Percentiles rank a stretch among this genome's conserved stretches.
phyloP scores from a whole-genome alignment of 2,113 vertebrate genomes.

The Myotis lucifugus region DNA sequence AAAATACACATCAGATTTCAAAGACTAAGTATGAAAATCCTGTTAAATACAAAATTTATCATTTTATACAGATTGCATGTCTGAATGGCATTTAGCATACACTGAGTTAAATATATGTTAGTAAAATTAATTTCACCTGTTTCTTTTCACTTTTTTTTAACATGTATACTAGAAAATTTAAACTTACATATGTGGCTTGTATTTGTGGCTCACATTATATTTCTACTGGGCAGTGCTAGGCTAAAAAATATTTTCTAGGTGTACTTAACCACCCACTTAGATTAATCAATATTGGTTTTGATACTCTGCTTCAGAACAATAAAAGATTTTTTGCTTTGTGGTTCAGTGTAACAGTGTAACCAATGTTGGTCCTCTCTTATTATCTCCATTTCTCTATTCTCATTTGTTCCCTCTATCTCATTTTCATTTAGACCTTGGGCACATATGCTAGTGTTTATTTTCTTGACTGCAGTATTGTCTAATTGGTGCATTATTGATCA shows the following conservation, averaged over 20 bases:
- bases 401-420: neutral
- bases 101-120: neutral
- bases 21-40: neutral
- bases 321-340: neutral
- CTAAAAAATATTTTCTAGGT: neutral
- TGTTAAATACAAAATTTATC: neutral
- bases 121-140: neutral
- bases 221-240: neutral
- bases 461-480: constrained; percentile 32
- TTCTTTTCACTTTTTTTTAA: neutral
- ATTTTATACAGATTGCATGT: neutral
- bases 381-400: neutral
- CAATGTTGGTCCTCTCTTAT: neutral
- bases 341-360: neutral
- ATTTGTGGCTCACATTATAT: neutral
- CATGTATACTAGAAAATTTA: neutral
- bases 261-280: constrained; percentile 8
- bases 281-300: neutral
- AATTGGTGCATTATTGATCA: constrained; percentile 56
- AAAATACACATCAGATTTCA: neutral
- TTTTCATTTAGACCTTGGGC: constrained; percentile 6
- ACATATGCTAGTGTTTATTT: constrained; percentile 58
- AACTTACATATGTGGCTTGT: neutral
- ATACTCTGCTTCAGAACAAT: neutral
- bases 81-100: neutral